These are phyloP conservation scores for Pyxicephalus adspersus DNA, from an alignment of 2,113 vertebrate species.

Conservation along the genomic window DNA sequence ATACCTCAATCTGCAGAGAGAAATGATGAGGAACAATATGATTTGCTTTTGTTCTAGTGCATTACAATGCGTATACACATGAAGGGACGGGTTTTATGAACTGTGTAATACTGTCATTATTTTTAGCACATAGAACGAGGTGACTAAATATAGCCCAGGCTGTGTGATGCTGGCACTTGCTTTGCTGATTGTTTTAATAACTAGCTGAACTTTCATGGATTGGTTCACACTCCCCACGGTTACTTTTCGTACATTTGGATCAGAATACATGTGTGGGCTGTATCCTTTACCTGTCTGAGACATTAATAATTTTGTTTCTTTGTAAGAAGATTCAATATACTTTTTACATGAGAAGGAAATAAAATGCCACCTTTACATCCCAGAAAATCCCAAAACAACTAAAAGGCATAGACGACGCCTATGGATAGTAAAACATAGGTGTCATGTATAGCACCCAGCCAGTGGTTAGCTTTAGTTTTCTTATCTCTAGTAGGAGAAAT, in stretches of 20 bases:
- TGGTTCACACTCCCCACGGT: not conserved
- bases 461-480: no score
- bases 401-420: no score
- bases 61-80: slow-evolving; percentile 28
- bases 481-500: no score
- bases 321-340: no score
- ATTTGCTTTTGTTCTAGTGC: slow-evolving; percentile 21
- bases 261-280: not conserved
- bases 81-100: slow-evolving; percentile 25
- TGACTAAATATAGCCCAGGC: slow-evolving; percentile 32
- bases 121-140: slow-evolving; percentile 35
- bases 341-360: no score
- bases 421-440: no score
- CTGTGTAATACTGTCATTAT: slow-evolving; percentile 45
- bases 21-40: slow-evolving; percentile 15
- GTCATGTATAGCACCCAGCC: no score
- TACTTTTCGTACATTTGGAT: not conserved
- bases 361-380: no score
- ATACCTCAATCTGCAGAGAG: not conserved
- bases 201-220: slow-evolving; percentile 12
- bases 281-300: no score
- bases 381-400: no score
- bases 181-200: slow-evolving; percentile 23
- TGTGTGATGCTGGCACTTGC: slow-evolving; percentile 23
- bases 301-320: no score